Evolutionary conservation across 2,113 vertebrate genomes (phyloP), one percentile per base, ranked within the genome.

Genomic region (Scopus umbretta): DNA sequence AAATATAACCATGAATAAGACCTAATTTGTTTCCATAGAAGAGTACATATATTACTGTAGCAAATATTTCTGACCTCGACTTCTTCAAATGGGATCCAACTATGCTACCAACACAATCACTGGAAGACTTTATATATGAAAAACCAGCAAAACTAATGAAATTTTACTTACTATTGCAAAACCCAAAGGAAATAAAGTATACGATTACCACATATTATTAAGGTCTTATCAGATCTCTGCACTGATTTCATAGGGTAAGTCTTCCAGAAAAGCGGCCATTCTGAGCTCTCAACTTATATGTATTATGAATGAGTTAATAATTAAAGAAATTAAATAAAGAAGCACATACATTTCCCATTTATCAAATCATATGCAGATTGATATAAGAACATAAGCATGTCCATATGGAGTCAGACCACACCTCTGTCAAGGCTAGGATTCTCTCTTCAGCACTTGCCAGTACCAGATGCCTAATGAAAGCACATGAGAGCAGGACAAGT

Each of bases 381-480:
- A 76, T 91, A 85, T 82, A 94, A 75, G 94, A 96, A 94, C 96
- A 97, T 93, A 96, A 96, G 96, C 91, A 88, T 34, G 90, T 21
- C 96, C 96, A 97, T 97, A 97, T 97, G 96, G 96, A 96, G 92
- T 68, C 67, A 93, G 74, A 94, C 96, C 94, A 96, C 96, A 96
- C 96, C 96, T 96, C 96, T 95, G 91, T 96, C 94, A 97, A 96
- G 53, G 74, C 81, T 91, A 14, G 78, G 87, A 92, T 94, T 96
- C 62, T 91, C 58, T 73, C 74, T 86, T 96, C 96, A 96, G 53
- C 93, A 93, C 88, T 94, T 97, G 96, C 93, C 94, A 96, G 85
- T 88, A 95, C 81, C 96, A 97, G 93, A 95, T 96, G 96, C 87
- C 90, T 94, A 94, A 95, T 93, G 87, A 95, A 94, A 97, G 93